A percentile compares a stretch with the other conserved stretches of the same genome.
These are phyloP conservation scores for Polyploca ridens DNA, from an alignment of 2,888 invertebrate species.

Conservation along the genomic window DNA sequence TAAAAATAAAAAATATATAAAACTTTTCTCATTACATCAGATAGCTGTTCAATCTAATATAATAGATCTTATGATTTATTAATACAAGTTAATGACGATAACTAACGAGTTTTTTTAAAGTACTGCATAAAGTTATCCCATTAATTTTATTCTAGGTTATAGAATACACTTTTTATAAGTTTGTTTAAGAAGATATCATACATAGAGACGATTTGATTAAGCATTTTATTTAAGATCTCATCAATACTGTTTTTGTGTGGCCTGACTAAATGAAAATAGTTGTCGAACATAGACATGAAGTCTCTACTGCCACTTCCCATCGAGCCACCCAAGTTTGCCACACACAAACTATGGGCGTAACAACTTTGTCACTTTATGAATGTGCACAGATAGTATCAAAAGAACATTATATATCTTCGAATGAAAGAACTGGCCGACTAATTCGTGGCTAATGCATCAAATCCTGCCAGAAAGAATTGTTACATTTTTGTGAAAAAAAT, in stretches of 20 bases:
- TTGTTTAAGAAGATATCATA: neutral
- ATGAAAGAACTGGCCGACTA: slow-evolving; percentile 73
- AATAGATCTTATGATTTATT: neutral
- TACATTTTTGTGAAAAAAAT: slow-evolving; percentile 60
- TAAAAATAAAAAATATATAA: neutral
- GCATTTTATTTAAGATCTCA: neutral
- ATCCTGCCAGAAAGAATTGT: slow-evolving; percentile 60
- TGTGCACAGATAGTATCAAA: slow-evolving; percentile 61
- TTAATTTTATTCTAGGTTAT: slow-evolving; percentile 34
- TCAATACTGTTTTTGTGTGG: too few relatives aligned
- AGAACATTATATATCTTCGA: slow-evolving; percentile 54
- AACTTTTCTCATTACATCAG: neutral
- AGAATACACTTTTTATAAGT: neutral
- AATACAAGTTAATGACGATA: slow-evolving; percentile 22
- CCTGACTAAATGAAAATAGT: neutral
- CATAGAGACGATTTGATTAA: neutral
- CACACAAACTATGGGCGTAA: slow-evolving; percentile 77
- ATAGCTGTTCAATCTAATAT: neutral
- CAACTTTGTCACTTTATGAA: slow-evolving; percentile 77
- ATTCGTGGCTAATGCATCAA: slow-evolving; percentile 82
- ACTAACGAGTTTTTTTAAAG: slow-evolving; percentile 43
- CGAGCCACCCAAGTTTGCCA: slow-evolving; percentile 77
- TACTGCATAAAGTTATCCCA: slow-evolving; percentile 36
- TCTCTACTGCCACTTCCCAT: slow-evolving; percentile 3
- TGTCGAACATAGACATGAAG: neutral